These are phyloP conservation scores for Drosophila triauraria DNA, from an alignment of 1,140 invertebrate species.

Conservation along the genomic window DNA sequence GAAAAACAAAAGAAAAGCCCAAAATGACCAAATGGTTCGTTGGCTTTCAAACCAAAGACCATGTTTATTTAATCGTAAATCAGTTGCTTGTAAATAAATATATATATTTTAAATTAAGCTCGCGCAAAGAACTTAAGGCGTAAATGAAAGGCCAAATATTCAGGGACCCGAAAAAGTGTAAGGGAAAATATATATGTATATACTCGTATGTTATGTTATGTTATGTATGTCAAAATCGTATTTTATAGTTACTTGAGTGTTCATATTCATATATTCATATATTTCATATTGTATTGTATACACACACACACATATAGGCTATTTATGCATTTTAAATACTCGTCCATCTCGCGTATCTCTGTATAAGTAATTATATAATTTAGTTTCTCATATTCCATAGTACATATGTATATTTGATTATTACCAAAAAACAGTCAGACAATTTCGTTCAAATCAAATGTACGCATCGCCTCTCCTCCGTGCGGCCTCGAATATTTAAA, in stretches of 20 bases:
- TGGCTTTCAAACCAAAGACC: slow-evolving; percentile 77
- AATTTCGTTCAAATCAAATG: slow-evolving; percentile 71
- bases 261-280: slow-evolving; percentile 44
- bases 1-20: background rate
- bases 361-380: slow-evolving; percentile 58
- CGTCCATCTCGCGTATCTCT: slow-evolving; percentile 44
- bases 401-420: slow-evolving; percentile 64
- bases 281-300: slow-evolving; percentile 54
- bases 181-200: slow-evolving; percentile 54
- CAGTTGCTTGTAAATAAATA: slow-evolving; percentile 52
- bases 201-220: background rate
- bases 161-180: slow-evolving; percentile 52
- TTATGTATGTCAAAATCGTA: slow-evolving; percentile 39
- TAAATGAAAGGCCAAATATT: slow-evolving; percentile 52
- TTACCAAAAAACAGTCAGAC: slow-evolving; percentile 75
- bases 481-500: slow-evolving; percentile 72
- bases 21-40: slow-evolving; percentile 21
- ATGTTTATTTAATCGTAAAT: slow-evolving; percentile 70
- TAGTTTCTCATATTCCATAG: slow-evolving; percentile 47
- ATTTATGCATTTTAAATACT: slow-evolving; percentile 65
- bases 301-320: slow-evolving; percentile 66
- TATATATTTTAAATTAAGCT: slow-evolving; percentile 63
- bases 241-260: slow-evolving; percentile 66
- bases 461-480: slow-evolving; percentile 35
- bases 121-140: slow-evolving; percentile 49